phyloP scores from a whole-genome alignment of 2,888 invertebrate species.

The Halictus ligatus region DNA sequence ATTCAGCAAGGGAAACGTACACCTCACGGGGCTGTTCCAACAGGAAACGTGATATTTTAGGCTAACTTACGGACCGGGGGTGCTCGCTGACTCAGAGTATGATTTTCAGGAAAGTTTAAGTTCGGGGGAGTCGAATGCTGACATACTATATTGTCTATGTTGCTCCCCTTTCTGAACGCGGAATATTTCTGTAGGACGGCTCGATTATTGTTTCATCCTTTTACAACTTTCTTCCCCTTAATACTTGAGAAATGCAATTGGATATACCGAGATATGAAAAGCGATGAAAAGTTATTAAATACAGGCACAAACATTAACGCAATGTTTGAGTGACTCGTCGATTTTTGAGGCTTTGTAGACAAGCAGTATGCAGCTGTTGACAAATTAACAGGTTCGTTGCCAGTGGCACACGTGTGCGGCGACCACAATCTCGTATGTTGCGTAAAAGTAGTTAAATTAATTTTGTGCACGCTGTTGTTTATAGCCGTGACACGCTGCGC shows the following conservation, averaged over 20 bases:
- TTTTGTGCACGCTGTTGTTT: background rate
- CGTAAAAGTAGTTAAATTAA: slow-evolving; percentile 2
- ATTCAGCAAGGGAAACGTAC: background rate
- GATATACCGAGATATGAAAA: too few relatives aligned
- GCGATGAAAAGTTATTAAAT: too few relatives aligned
- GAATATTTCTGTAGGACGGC: background rate
- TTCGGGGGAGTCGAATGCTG: background rate
- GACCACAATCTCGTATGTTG: background rate
- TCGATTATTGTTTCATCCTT: background rate
- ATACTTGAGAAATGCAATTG: too few relatives aligned
- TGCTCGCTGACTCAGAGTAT: background rate
- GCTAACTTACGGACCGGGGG: background rate
- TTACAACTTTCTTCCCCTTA: too few relatives aligned
- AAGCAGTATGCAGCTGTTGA: background rate
- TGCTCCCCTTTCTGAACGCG: background rate
- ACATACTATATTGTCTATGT: background rate
- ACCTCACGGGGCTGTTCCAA: background rate
- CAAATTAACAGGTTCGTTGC: slow-evolving; percentile 22
- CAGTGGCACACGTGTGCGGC: background rate
- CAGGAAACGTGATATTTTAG: background rate
- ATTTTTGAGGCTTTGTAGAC: background rate
- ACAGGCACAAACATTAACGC: too few relatives aligned
- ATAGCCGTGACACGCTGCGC: background rate
- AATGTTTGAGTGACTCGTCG: background rate
- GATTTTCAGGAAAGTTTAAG: background rate